A percentile compares a stretch with the other conserved stretches of the same genome.
Evolutionary conservation across 2,113 vertebrate genomes (phyloP).

Genomic region (Haemorhous mexicanus): DNA sequence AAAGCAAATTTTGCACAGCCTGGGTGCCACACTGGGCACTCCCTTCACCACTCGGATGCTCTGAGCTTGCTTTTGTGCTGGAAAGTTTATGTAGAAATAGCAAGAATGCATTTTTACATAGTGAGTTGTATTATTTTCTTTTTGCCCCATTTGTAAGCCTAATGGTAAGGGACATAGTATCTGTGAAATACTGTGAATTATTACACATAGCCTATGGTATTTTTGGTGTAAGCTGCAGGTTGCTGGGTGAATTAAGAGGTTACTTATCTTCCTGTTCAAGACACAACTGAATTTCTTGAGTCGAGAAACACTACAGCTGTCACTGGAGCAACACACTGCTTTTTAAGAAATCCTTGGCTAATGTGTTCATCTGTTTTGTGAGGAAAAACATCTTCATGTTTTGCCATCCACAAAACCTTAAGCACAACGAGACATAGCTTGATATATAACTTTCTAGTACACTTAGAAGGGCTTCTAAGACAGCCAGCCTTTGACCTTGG

Average conservation of each 20-base stretch:
- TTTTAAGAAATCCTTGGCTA: background rate
- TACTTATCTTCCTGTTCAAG: background rate
- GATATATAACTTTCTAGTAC: background rate
- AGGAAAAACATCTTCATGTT: background rate
- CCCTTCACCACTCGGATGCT: background rate
- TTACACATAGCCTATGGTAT: background rate
- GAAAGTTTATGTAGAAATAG: background rate
- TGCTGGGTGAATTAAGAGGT: background rate
- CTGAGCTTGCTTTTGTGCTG: background rate
- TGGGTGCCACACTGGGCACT: background rate
- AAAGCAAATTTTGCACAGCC: background rate
- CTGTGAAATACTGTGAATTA: background rate
- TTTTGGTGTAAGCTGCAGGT: background rate
- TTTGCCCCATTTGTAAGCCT: background rate
- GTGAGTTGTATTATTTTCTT: background rate
- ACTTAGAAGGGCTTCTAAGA: background rate
- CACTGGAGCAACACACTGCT: background rate
- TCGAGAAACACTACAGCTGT: background rate
- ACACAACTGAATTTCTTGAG: background rate
- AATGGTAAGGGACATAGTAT: background rate
- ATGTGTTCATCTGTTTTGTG: background rate
- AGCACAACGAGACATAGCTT: fast-evolving
- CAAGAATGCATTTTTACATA: background rate
- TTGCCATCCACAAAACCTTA: background rate
- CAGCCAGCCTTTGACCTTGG: background rate